Conservation (phyloP, 2,888 invertebrate genomes). For the Ochropleura plecta region DNA sequence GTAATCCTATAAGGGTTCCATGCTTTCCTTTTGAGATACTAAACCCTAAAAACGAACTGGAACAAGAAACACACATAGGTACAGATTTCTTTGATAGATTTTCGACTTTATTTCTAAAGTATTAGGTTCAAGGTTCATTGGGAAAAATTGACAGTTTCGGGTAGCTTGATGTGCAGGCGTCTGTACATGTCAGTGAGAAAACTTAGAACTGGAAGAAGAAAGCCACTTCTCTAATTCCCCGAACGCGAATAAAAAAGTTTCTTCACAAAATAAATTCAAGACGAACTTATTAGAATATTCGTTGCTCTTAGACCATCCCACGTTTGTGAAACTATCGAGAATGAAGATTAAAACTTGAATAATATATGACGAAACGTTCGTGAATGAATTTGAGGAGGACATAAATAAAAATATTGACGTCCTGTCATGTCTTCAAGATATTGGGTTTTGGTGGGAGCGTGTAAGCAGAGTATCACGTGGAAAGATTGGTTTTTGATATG, state of each 20-base stretch:
- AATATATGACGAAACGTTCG: constrained; percentile 61
- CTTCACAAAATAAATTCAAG: constrained; percentile 31
- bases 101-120: too few relatives aligned
- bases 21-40: too few relatives aligned
- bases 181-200: not conserved
- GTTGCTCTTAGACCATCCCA: constrained; percentile 44
- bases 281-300: constrained; percentile 50
- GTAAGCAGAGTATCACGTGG: not conserved
- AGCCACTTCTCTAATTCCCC: constrained; percentile 27
- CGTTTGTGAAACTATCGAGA: constrained; percentile 65
- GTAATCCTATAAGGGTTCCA: too few relatives aligned
- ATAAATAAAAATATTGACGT: constrained; percentile 69
- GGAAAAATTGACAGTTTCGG: too few relatives aligned
- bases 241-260: constrained; percentile 30
- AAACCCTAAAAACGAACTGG: too few relatives aligned
- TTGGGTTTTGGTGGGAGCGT: constrained; percentile 21
- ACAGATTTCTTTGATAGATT: too few relatives aligned
- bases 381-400: constrained; percentile 55
- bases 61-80: too few relatives aligned
- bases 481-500: not conserved
- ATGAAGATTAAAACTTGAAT: constrained; percentile 71
- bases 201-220: constrained; percentile 5
- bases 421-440: constrained; percentile 37
- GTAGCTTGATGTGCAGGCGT: too few relatives aligned
- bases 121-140: too few relatives aligned